phyloP scores from a whole-genome alignment of 2,113 vertebrate species.

The Trematomus loennbergii region DNA sequence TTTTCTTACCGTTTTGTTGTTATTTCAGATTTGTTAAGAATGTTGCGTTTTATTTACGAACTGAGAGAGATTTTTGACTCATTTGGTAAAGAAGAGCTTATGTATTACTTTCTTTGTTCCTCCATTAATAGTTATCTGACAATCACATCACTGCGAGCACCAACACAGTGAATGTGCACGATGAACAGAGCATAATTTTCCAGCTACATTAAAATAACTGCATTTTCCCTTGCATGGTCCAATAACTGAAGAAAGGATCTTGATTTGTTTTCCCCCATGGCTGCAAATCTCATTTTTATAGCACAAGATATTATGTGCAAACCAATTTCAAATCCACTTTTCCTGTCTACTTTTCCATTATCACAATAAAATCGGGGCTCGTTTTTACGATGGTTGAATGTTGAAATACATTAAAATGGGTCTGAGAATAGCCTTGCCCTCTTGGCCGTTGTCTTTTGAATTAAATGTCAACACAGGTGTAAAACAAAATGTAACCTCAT shows the following conservation, averaged over 20 bases:
- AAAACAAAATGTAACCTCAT: constrained; percentile 83
- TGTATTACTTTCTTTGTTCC: constrained; percentile 32
- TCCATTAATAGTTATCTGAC: constrained; percentile 43
- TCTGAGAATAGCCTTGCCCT: constrained; percentile 75
- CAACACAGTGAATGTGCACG: constrained; percentile 50
- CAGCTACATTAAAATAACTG: constrained; percentile 78
- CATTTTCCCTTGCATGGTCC: constrained; percentile 78
- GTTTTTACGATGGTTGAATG: constrained; percentile 76
- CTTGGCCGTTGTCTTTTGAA: constrained; percentile 80
- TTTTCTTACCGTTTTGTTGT: not conserved
- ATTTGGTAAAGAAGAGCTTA: not conserved
- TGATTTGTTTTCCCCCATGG: constrained; percentile 82
- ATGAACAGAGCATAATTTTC: constrained; percentile 69
- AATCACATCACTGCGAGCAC: constrained; percentile 49
- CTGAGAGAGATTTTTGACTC: not conserved
- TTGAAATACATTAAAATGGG: constrained; percentile 80
- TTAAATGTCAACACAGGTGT: constrained; percentile 84
- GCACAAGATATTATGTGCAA: constrained; percentile 80
- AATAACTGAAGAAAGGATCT: constrained; percentile 80
- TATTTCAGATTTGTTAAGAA: not conserved
- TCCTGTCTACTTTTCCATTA: constrained; percentile 81
- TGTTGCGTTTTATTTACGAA: constrained; percentile 11
- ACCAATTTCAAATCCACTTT: constrained; percentile 83
- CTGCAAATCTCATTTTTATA: constrained; percentile 82
- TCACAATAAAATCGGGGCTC: constrained; percentile 81